Percentiles rank a stretch among this genome's conserved stretches.
These are phyloP conservation scores for Drosophila erecta DNA, from an alignment of 1,140 invertebrate genomes.

Conservation along the genomic window DNA sequence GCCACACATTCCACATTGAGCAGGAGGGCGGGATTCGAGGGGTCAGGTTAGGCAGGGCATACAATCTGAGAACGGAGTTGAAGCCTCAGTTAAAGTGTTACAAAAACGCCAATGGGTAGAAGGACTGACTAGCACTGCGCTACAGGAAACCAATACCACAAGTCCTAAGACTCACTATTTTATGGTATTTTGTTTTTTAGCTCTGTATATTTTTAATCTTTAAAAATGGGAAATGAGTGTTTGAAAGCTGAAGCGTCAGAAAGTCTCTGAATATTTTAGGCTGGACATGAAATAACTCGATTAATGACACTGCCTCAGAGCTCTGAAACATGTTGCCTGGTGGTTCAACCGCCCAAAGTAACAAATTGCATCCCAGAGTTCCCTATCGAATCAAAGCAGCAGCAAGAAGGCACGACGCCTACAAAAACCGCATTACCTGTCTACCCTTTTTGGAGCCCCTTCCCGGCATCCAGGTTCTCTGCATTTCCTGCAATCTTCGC, in stretches of 20 bases:
- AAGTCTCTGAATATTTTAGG: neutral
- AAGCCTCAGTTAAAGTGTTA: slow-evolving; percentile 35
- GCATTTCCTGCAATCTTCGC: slow-evolving; percentile 43
- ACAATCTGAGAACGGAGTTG: slow-evolving; percentile 18
- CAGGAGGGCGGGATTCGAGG: neutral
- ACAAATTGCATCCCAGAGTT: slow-evolving; percentile 62
- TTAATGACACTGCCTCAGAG: neutral
- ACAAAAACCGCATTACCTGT: slow-evolving; percentile 46
- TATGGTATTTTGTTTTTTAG: no score
- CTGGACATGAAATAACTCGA: no score
- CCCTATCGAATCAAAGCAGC: slow-evolving; percentile 49
- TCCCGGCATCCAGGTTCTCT: slow-evolving; percentile 8
- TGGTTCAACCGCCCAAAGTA: slow-evolving; percentile 33
- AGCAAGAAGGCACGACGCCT: slow-evolving; percentile 48
- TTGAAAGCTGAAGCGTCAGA: no score
- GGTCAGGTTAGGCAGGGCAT: neutral
- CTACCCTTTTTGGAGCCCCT: slow-evolving; percentile 6
- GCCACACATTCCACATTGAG: slow-evolving; percentile 71
- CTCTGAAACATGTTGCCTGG: slow-evolving; percentile 9
- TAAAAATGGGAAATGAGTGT: neutral
- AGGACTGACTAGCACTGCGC: slow-evolving; percentile 23
- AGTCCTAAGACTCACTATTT: no score
- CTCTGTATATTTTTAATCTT: no score
- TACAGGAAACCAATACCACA: neutral
- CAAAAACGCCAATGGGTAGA: slow-evolving; percentile 70